Evolutionary conservation across 2,797 vertebrate genomes (phyloP), one percentile per base, ranked within the genome.

Genomic region (Lateolabrax maculatus): DNA sequence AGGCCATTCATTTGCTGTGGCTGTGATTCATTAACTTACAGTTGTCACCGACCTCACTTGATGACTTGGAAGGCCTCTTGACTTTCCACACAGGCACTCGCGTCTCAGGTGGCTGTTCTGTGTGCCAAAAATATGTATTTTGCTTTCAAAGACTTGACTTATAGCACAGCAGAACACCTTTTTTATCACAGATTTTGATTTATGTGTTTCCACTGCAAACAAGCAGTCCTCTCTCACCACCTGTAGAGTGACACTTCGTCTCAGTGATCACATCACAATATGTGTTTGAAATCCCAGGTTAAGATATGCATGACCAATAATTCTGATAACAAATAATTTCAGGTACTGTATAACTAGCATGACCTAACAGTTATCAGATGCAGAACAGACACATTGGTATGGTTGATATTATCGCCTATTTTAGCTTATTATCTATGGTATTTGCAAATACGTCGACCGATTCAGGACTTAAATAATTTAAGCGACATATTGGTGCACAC

Each of bases 1-100:
- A 70, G 6, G 29, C 72, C 27, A 39, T 52, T 70, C 16, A 49
- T 72, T 72, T 72, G 18, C 66, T 21, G 31, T 6, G 31, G 49
- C 43, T 76, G 55, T 63, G 58, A 62, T 57, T 82, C 58, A 82
- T 73, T 57, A 57, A 57, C 36, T 68, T 41, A 15, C 29, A 31
- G 13, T 52, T 68, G 68, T 48, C 34, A 3, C 11, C 31, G 29
- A 71, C 31, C 36, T 52, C 52, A 43, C 58, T 80, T 49, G 41
- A 43, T 74, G 49, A 62, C 64, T 56, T 67, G 60, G 27, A 56
- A 29, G 57, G 8, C 70, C 63, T 71, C 61, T 83, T 71, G 61
- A 70, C 63, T 66, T 71, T 46, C 39, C 48, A 55, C 48, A 12
- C 16, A 25, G 21, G 57, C 44, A 39, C n/a, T 34, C 37, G 23